Evolutionary conservation across 2,113 vertebrate genomes (phyloP), one percentile per base, ranked within the genome.

Genomic region (Ageneiosus marmoratus): DNA sequence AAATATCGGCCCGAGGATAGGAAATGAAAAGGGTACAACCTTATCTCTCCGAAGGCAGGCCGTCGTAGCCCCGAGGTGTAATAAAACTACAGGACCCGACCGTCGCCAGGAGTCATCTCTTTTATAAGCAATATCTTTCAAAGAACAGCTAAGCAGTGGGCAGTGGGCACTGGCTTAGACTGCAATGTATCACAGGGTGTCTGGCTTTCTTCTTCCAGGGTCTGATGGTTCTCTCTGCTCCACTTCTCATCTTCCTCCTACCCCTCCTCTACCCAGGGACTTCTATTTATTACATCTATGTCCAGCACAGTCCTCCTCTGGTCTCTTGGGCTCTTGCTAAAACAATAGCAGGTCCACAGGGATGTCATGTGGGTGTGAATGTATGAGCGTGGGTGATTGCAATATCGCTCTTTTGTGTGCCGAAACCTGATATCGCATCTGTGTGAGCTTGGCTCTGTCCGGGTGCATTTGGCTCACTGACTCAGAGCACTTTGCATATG

Each of bases 1-100:
- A 97, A 97, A 96, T 96, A 96, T 92, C 91, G 94, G 94, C 95
- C 94, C 92, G 94, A 91, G 95, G 95, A 95, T 94, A 94, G 91
- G 92, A 95, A 93, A 96, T 95, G 96, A 96, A 97, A 97, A 97
- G 96, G 95, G 93, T 96, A 95, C 95, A 95, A 95, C 95, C 95
- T 96, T 96, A 94, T 97, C 96, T 96, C 95, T 96, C 96, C 93
- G 89, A 93, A 95, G 96, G 97, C 97, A 93, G 89, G 91, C 95
- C 88, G 87, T 79, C 92, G 93, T 95, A 94, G 95, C 97, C 95
- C 96, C 94, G 92, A 96, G 95, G 96, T 84, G n/a, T 96, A 95
- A 96, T 98, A 97, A 97, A 96, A 95, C 94, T 94, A 95, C 95
- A 94, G 91, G 95, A 95, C 94, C 95, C 95, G 92, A 93, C 91